A percentile compares a stretch with the other conserved stretches of the same genome.
Evolutionary conservation across 1,140 invertebrate genomes (phyloP).

Genomic region (Solen grandis): DNA sequence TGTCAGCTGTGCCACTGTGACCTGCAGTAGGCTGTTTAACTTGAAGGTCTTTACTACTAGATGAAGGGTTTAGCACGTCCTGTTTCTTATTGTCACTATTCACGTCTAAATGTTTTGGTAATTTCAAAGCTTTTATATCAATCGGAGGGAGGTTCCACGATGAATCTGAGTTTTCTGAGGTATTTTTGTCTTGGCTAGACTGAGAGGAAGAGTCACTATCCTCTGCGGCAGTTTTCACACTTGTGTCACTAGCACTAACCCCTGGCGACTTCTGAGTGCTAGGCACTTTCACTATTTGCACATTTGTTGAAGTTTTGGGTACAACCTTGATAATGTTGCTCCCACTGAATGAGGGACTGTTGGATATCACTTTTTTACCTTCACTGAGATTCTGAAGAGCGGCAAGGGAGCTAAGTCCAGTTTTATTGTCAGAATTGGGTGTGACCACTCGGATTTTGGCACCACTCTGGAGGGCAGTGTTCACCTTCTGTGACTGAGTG

Average conservation of each 20-base stretch:
- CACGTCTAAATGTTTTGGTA: constrained; percentile 26
- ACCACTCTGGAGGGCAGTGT: not conserved
- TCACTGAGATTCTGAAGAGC: constrained; percentile 34
- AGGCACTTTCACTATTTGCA: not conserved
- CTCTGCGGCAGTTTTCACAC: not conserved
- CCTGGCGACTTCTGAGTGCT: not conserved
- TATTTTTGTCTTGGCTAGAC: not conserved
- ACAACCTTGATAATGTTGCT: constrained; percentile 19
- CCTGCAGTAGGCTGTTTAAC: too few species aligned
- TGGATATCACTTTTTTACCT: constrained; percentile 35
- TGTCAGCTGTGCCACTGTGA: not conserved
- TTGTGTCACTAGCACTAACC: not conserved
- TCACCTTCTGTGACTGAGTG: constrained; percentile 47
- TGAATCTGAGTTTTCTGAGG: constrained; percentile 16
- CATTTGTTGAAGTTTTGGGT: not conserved
- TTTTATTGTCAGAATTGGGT: constrained; percentile 28
- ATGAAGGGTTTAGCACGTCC: not conserved
- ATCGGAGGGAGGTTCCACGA: constrained; percentile 50
- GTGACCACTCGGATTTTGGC: constrained; percentile 43
- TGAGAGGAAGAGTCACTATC: not conserved
- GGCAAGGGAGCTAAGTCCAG: constrained; percentile 45
- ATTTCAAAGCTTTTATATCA: constrained; percentile 47
- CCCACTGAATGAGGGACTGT: constrained; percentile 11
- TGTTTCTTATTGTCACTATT: constrained; percentile 9
- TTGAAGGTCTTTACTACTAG: too few species aligned